Base-by-base conservation (phyloP, 2,888 invertebrate species). In the Campaea margaritaria region DNA sequence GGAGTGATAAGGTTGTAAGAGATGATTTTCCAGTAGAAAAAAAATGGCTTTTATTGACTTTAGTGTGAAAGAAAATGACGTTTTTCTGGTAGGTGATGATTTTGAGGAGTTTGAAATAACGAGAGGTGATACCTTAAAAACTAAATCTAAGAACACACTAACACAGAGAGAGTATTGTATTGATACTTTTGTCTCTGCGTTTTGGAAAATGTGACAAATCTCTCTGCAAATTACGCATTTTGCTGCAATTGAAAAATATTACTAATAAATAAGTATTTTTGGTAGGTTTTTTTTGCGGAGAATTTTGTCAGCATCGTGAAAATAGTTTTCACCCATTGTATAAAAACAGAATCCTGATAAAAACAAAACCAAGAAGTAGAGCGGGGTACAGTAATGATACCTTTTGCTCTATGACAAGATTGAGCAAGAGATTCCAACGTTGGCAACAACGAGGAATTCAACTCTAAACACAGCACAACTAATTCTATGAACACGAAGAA, bases 321-420 rank as follows among this genome's bases (percentile, higher is more conserved):
- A 66, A 71, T 63, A 66, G 31, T 9, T 31, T 31, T 31, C 9
- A 69, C 62, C 72, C 69, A 74, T 61, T 68, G 53, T 66, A 64
- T 58, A 57, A 72, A 69, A 61, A 64, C 56, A 66, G 67, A 77
- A 78, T 75, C 77, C 75, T 76, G 70, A 77, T 62, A 79, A 70
- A 66, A 73, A 70, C 65, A 59, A 74, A 67, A 52, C 34, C 34
- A 60, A 63, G 54, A 58, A 63, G 58, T 54, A 72, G 78, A 81
- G 81, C 79, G 64, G 67, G 84, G 87, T 85, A 87, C 72, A 77
- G 86, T 87, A 86, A 68, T 67, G 85, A 84, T 87, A 87, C 87
- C 83, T 87, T 87, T 59, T 73, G 80, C 81, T 79, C 76, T 62
- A 69, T 55, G 53, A 62, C 44, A 70, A 54, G 72, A 61, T 69